Evolutionary conservation across 2,888 invertebrate species (phyloP).

Genomic region (Drosophila nigricruria): DNA sequence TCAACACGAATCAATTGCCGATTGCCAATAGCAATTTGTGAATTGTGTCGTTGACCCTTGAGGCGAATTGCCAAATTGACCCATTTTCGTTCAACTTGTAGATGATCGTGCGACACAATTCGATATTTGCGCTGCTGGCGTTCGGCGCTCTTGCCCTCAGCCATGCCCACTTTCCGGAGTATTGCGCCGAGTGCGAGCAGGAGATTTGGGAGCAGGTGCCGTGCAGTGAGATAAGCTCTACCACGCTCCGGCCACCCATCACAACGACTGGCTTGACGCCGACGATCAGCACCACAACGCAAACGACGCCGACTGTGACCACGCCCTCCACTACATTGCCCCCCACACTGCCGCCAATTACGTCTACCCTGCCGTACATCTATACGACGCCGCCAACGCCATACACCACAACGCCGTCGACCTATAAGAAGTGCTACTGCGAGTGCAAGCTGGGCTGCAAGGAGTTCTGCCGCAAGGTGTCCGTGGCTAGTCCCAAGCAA

Average conservation of each 20-base stretch:
- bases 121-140: conserved; percentile 36
- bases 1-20: conserved; percentile 14
- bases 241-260: conserved; percentile 30
- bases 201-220: conserved; percentile 82
- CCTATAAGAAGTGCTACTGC: conserved; percentile 77
- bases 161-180: conserved; percentile 57
- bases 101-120: conserved; percentile 63
- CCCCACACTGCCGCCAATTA: conserved; percentile 5
- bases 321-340: conserved; percentile 1
- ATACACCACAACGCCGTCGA: conserved; percentile 18
- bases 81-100: conserved; percentile 28
- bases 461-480: conserved; percentile 80
- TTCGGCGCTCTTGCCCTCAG: conserved; percentile 24
- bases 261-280: conserved; percentile 5
- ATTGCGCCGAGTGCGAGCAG: conserved; percentile 80
- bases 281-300: conserved; percentile 21
- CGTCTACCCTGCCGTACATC: conserved; percentile 5
- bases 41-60: conserved; percentile 40
- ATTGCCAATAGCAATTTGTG: not conserved
- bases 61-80: conserved; percentile 13
- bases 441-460: conserved; percentile 81
- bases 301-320: conserved; percentile 2
- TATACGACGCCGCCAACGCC: conserved; percentile 4
- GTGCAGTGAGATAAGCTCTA: conserved; percentile 63
- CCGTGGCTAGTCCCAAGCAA: conserved; percentile 55